phyloP scores from a whole-genome alignment of 1,140 invertebrate species.

The Propsilocerus akamusi region DNA sequence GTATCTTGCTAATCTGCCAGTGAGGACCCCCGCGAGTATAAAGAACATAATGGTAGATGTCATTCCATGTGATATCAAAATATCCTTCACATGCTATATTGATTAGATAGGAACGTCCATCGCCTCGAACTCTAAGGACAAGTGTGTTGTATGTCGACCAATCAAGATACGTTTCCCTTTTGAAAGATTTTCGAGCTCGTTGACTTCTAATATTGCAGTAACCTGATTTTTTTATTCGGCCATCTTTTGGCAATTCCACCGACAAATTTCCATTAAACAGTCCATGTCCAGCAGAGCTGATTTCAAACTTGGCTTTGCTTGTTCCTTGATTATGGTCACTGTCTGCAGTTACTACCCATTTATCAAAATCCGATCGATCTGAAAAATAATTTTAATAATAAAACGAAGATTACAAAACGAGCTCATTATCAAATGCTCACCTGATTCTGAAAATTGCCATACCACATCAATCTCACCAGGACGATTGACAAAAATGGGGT shows the following conservation, averaged over 20 bases:
- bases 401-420: too few relatives aligned
- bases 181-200: slow-evolving; percentile 61
- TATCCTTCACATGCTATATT: slow-evolving; percentile 49
- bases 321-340: slow-evolving; percentile 61
- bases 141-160: slow-evolving; percentile 70
- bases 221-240: slow-evolving; percentile 47
- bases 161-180: slow-evolving; percentile 41
- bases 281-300: slow-evolving; percentile 46
- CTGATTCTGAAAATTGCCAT: slow-evolving; percentile 43
- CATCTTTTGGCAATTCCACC: slow-evolving; percentile 58
- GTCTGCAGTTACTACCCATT: slow-evolving; percentile 59
- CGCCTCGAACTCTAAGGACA: slow-evolving; percentile 68
- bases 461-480: slow-evolving; percentile 46
- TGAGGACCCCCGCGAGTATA: slow-evolving; percentile 91
- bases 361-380: slow-evolving; percentile 32
- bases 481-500: slow-evolving; percentile 35
- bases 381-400: not conserved
- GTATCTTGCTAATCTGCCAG: slow-evolving; percentile 87
- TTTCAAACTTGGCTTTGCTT: slow-evolving; percentile 43
- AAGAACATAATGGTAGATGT: slow-evolving; percentile 63
- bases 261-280: slow-evolving; percentile 58
- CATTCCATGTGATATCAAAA: slow-evolving; percentile 67
- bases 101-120: slow-evolving; percentile 73
- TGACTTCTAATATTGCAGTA: slow-evolving; percentile 59
- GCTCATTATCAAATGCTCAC: not conserved